phyloP scores from a whole-genome alignment of 1,140 invertebrate species.

The Rhagoletis pomonella region DNA sequence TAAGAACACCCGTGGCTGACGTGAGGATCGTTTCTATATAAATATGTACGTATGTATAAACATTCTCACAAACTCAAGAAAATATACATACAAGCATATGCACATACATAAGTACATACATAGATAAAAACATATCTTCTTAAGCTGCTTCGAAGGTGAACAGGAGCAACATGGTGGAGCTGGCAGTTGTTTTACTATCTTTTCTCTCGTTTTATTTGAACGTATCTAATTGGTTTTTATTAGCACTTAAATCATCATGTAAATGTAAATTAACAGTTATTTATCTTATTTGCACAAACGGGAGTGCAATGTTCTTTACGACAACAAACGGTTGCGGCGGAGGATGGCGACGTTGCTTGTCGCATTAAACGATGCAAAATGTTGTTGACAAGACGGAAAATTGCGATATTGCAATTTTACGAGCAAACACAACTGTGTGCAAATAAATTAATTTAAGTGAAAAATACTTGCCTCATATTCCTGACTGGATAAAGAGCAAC shows the following conservation, averaged over 20 bases:
- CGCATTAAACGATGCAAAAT: constrained; percentile 33
- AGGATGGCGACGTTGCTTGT: background rate
- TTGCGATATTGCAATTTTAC: constrained; percentile 36
- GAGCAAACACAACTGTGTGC: background rate
- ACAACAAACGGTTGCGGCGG: background rate
- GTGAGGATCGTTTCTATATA: too few species aligned
- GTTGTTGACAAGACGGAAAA: constrained; percentile 40
- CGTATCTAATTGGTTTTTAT: constrained; percentile 53
- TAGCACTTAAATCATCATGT: constrained; percentile 32
- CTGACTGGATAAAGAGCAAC: background rate
- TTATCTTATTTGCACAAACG: constrained; percentile 15
- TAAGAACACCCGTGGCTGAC: too few species aligned
- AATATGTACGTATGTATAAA: too few species aligned
- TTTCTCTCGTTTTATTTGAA: background rate
- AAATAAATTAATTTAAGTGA: constrained; percentile 40
- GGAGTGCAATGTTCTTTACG: background rate
- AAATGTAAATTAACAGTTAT: constrained; percentile 47
- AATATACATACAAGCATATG: too few species aligned
- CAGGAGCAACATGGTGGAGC: too few species aligned
- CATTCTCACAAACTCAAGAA: too few species aligned
- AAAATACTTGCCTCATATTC: background rate
- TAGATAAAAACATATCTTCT: too few species aligned
- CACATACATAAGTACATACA: too few species aligned
- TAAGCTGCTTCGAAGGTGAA: too few species aligned
- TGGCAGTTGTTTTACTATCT: background rate